Evolutionary conservation across 92 coral and sea anemone genomes (phyloP).

Genomic region (Porites lobata): DNA sequence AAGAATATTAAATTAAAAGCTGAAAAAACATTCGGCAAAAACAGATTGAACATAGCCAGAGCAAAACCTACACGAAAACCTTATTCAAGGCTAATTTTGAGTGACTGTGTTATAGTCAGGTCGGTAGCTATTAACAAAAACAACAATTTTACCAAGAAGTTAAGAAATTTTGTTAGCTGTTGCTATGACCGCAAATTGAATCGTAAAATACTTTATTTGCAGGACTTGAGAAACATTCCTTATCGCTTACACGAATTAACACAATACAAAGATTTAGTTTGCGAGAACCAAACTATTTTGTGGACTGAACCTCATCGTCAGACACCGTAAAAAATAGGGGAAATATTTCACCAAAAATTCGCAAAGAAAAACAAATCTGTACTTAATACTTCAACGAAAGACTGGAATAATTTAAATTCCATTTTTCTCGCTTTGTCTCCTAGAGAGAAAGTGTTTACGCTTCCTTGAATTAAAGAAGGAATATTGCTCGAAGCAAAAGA

Average conservation of each 20-base stretch:
- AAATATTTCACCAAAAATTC: neutral
- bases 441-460: slow-evolving; percentile 9
- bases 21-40: slow-evolving; percentile 20
- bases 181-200: neutral
- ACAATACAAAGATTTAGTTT: no score
- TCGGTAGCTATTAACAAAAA: neutral
- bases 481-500: neutral
- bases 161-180: no score
- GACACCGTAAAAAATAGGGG: no score
- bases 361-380: no score
- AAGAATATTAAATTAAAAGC: slow-evolving; percentile 36
- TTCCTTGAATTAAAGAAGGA: neutral
- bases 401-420: slow-evolving; percentile 28
- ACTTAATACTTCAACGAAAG: neutral
- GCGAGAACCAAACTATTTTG: neutral
- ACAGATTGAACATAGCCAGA: slow-evolving; percentile 4
- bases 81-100: neutral
- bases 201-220: neutral
- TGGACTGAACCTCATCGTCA: no score
- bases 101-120: neutral
- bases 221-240: neutral
- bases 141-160: neutral
- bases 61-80: neutral
- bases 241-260: no score
- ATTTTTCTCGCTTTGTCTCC: slow-evolving; percentile 6